Base-by-base conservation (phyloP, 1,140 invertebrate species). In the Drosophila mauritiana region DNA sequence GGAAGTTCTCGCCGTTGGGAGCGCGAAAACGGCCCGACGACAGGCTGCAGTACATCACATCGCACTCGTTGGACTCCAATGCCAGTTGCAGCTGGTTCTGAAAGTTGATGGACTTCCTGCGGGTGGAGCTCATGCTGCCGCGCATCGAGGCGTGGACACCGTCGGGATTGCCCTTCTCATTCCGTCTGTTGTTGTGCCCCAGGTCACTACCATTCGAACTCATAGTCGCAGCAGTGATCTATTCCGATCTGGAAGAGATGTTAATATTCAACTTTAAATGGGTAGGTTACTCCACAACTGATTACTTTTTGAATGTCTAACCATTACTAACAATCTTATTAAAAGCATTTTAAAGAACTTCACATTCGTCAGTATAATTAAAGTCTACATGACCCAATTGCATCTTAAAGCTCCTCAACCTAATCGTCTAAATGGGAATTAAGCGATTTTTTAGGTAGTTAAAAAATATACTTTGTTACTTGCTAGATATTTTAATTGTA, bases 1-100 rank as follows among this genome's bases (percentile, higher is more conserved):
- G 34, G 42, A 65, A 90, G 22, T 79, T 53, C 13, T 91, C 90
- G 73, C 78, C 79, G 4, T 82, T 73, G 58, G 90, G 91, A 3
- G 81, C 70, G 45, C 84, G 90, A 15, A 78, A 91, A 13, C 89
- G 85, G 4, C 75, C 84, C 13, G 73, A 63, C 12, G 77, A 58
- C 5, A 67, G 46, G 7, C 63, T 31, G 36, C 49, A 34, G 37
- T 59, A 36, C 45, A 57, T 43, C 42, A 61, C 49, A 51, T 78
- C 79, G 15, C 48, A 67, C 12, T 59, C 67, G 34, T 63, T 88
- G 2, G 84, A 67, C 8, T 83, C 86, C 12, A 84, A 25, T 0
- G 75, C 52, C 34, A 77, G 42, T 34, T 78, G 75, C 4, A 65
- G 40, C 20, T 88, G 84, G 10, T 70, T 53, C 15, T 89, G 84